These are phyloP conservation scores for Cyanoderma ruficeps DNA, from an alignment of 2,113 vertebrate genomes.

Conservation along the genomic window DNA sequence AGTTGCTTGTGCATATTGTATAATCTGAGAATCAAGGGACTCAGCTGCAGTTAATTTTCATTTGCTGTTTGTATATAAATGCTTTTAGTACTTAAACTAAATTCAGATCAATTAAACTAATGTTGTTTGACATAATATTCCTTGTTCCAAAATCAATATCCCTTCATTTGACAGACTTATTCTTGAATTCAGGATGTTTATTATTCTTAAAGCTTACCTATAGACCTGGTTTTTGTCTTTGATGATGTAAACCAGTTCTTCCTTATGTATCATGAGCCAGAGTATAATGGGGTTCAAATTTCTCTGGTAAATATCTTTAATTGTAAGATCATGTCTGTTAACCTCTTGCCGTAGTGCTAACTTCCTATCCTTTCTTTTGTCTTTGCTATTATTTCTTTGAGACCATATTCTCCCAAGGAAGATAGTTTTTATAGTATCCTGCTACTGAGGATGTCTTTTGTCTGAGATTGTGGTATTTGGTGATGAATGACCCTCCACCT, in stretches of 20 bases:
- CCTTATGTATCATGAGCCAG: conserved; percentile 68
- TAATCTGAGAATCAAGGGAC: conserved; percentile 61
- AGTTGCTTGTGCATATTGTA: conserved; percentile 51
- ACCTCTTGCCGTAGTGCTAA: conserved; percentile 43
- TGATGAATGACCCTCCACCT: not conserved
- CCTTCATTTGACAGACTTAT: conserved; percentile 81
- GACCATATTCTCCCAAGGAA: not conserved
- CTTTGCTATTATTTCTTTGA: conserved; percentile 29
- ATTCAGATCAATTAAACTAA: conserved; percentile 87
- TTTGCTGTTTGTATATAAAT: conserved; percentile 83
- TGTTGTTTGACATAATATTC: conserved; percentile 83
- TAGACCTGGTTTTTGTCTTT: conserved; percentile 83
- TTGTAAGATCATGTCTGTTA: conserved; percentile 77
- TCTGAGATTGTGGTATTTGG: not conserved
- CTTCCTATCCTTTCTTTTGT: conserved; percentile 54
- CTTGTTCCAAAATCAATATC: conserved; percentile 87
- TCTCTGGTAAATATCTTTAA: conserved; percentile 82
- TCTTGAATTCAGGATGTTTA: conserved; percentile 84
- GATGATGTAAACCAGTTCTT: conserved; percentile 85
- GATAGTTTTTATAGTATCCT: not conserved
- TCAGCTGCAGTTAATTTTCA: conserved; percentile 85
- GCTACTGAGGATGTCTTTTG: not conserved
- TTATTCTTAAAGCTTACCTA: conserved; percentile 88
- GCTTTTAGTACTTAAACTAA: conserved; percentile 84
- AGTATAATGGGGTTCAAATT: conserved; percentile 77